phyloP scores from a whole-genome alignment of 2,113 vertebrate species.

The Acinonyx jubatus region DNA sequence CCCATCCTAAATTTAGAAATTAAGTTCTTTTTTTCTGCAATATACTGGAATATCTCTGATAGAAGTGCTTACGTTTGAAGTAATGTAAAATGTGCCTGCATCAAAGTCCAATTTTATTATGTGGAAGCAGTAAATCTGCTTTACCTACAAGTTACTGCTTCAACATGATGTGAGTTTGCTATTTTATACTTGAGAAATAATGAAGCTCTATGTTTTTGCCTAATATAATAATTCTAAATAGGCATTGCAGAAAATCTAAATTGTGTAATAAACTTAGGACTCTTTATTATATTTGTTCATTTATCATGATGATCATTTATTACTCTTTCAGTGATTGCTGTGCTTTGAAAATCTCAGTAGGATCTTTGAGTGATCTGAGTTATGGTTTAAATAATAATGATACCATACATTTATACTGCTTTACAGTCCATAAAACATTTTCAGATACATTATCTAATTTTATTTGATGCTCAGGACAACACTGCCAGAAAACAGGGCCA shows the following conservation, averaged over 20 bases:
- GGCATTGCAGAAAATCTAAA: not conserved
- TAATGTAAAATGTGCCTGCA: not conserved
- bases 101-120: not conserved
- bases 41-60: not conserved
- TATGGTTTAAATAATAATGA: not conserved
- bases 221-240: conserved; percentile 7
- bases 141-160: not conserved
- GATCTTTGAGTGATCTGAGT: not conserved
- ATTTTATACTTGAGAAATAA: not conserved
- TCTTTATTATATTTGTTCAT: conserved; percentile 27
- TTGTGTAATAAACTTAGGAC: not conserved
- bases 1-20: not conserved
- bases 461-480: not conserved
- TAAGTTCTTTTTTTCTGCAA: not conserved
- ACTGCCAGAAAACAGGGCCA: not conserved
- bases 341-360: conserved; percentile 23
- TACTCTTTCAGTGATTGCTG: not conserved
- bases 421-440: conserved; percentile 11
- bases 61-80: not conserved
- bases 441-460: not conserved
- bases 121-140: not conserved
- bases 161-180: not conserved
- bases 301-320: not conserved
- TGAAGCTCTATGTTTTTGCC: not conserved
- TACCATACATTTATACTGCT: not conserved